Base-by-base conservation (phyloP, 37 sponge, comb jelly and placozoan genomes). In the Bolinopsis microptera region DNA sequence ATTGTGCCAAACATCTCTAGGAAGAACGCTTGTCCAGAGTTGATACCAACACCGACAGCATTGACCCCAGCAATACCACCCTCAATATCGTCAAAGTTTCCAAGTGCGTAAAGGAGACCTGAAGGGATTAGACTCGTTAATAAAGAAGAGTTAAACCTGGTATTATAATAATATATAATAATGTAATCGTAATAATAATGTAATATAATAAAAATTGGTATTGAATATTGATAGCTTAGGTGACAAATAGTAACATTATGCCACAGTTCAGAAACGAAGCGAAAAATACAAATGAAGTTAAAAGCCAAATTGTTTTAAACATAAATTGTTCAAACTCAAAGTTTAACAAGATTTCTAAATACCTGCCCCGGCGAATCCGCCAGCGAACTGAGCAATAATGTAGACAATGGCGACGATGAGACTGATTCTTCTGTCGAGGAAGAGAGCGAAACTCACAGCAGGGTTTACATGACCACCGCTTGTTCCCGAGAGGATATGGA, bases 331-430 rank as follows among this genome's bases (percentile, higher is more conserved):
- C n/a, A n/a, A n/a, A n/a, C n/a, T n/a, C n/a, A n/a, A n/a, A n/a
- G n/a, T n/a, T n/a, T n/a, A n/a, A n/a, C n/a, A n/a, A n/a, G n/a
- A n/a, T n/a, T n/a, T n/a, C n/a, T n/a, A n/a, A 48, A 16, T 33
- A 86, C 90, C 90, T 86, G 90, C 90, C 5, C 90, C 90, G 0
- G 67, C 90, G 90, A 86, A 86, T 48, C 90, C 90, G 0, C 90
- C 90, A 1, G 36, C 21, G 31, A 86, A 86, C 90, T 86, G 90
- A 18, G 24, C 48, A 27, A 86, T 27, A 30, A 33, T 86, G 61
- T 86, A 86, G 26, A 39, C 36, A 61, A 86, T 13, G 31, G 36
- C 32, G 18, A 35, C 24, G 8, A 86, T 38, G 26, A 86, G 90
- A 26, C 36, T 33, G 0, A 86, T 39, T 86, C 90, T 39, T 27